Percentiles rank a stretch among this genome's conserved stretches.
These are phyloP conservation scores for Lycopodina hypogea DNA, from an alignment of 37 sponge, comb jelly and placozoan species.

Conservation along the genomic window DNA sequence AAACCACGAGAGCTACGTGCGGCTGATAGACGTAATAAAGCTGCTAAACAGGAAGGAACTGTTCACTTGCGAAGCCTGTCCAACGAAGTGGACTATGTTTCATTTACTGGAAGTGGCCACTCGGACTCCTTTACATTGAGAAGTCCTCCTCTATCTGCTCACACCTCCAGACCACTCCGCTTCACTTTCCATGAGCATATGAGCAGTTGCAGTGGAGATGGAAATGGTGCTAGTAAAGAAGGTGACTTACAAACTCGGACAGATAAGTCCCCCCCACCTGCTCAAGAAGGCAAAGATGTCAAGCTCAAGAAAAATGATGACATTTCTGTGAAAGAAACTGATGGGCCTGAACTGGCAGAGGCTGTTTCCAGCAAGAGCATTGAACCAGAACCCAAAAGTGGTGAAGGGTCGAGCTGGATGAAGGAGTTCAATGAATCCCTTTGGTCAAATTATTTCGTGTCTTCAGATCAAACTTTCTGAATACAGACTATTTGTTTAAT, in stretches of 20 bases:
- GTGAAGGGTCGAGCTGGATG: background rate
- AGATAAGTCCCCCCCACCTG: background rate
- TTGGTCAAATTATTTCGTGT: conserved; percentile 2
- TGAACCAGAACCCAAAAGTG: no score
- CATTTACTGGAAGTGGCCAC: background rate
- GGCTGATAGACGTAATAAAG: background rate
- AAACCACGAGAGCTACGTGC: no score
- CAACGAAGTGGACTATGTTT: conserved; percentile 43
- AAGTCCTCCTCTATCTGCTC: conserved; percentile 23
- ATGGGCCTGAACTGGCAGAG: no score
- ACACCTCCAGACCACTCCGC: conserved; percentile 7
- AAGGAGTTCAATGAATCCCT: conserved; percentile 8
- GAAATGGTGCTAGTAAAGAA: background rate
- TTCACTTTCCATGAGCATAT: background rate
- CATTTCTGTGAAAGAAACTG: background rate
- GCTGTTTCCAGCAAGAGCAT: background rate
- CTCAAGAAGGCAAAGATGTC: background rate
- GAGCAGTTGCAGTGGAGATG: background rate
- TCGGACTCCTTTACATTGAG: conserved; percentile 3
- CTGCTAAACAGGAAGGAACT: background rate
- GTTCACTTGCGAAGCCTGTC: conserved; percentile 36
- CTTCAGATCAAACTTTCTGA: no score
- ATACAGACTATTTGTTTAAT: background rate
- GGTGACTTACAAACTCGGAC: background rate
- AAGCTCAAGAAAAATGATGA: background rate